Conservation (phyloP, 2,888 invertebrate genomes). For the Polymixis flavicincta region DNA sequence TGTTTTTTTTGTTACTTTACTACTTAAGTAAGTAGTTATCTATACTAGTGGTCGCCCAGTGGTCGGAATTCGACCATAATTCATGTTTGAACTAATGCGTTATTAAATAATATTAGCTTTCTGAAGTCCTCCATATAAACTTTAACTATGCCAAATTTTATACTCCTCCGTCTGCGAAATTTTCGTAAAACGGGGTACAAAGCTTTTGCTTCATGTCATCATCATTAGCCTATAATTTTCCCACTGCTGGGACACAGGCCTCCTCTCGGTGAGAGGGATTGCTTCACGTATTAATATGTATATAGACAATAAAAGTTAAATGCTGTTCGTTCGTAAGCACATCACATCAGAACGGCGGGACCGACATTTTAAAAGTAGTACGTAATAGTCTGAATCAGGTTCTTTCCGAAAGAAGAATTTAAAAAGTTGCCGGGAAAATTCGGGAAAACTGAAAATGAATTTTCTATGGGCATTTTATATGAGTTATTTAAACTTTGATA, state of each 20-base stretch:
- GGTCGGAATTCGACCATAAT: too few species aligned
- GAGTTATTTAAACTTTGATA: neutral
- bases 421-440: neutral
- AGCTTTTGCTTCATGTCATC: too few species aligned
- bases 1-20: neutral
- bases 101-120: too few species aligned
- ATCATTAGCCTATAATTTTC: too few species aligned
- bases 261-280: too few species aligned
- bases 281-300: too few species aligned
- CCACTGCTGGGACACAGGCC: too few species aligned
- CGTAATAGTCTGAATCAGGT: neutral
- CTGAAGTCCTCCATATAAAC: too few species aligned
- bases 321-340: neutral
- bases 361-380: neutral
- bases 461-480: neutral
- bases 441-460: neutral
- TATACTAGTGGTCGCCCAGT: neutral
- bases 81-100: too few species aligned
- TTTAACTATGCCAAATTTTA: too few species aligned
- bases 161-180: too few species aligned
- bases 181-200: too few species aligned
- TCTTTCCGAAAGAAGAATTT: neutral
- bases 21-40: neutral
- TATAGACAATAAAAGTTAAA: neutral
- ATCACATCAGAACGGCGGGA: neutral